Conservation (phyloP, 92 coral and sea anemone species). For the Meandrina meandrites region DNA sequence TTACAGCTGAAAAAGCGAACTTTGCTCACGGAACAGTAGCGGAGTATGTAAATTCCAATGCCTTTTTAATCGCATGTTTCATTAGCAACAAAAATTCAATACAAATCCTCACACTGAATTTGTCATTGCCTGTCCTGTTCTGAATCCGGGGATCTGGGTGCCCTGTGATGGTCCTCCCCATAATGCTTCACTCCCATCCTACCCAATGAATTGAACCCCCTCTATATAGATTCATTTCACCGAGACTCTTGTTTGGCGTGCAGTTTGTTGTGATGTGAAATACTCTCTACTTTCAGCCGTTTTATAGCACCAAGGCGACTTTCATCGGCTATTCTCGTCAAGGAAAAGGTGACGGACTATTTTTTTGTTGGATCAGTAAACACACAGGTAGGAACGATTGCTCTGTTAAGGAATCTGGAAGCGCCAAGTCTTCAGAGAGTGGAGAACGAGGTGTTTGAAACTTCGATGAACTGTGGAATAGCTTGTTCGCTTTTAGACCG, state of each 20-base stretch:
- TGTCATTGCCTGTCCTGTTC: too few species aligned
- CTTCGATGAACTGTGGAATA: constrained; percentile 14
- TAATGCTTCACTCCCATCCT: background rate
- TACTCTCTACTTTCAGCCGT: background rate
- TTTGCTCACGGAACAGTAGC: background rate
- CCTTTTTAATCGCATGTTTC: background rate
- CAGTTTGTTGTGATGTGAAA: background rate
- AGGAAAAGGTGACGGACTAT: constrained; percentile 40
- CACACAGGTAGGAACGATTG: constrained; percentile 48
- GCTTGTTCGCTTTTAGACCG: constrained; percentile 6
- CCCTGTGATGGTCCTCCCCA: background rate
- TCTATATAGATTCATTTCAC: background rate
- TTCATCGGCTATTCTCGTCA: constrained; percentile 3
- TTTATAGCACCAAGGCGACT: background rate
- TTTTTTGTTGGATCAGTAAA: constrained; percentile 40
- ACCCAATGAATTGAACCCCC: constrained; percentile 17
- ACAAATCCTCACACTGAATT: too few species aligned
- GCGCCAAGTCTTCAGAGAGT: constrained; percentile 27
- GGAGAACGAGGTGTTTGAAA: constrained; percentile 18
- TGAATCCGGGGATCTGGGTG: too few species aligned
- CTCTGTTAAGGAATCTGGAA: constrained; percentile 38
- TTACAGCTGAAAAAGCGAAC: too few species aligned
- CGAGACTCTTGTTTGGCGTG: background rate
- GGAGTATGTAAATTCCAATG: too few species aligned
- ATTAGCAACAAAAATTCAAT: background rate